These are phyloP conservation scores for Drosophila tropicalis DNA, from an alignment of 1,140 invertebrate genomes.

Conservation along the genomic window DNA sequence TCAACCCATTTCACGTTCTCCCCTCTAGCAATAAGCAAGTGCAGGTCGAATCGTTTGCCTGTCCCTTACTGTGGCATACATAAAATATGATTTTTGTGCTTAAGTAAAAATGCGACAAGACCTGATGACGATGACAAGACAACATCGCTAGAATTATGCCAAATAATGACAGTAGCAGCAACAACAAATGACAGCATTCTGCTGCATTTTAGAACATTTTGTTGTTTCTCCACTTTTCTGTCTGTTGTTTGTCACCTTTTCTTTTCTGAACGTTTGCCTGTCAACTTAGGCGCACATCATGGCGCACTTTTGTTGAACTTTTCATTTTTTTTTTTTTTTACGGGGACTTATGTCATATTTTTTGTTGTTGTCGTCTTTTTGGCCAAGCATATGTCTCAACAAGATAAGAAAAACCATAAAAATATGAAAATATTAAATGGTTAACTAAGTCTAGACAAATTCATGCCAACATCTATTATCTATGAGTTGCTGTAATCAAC, in stretches of 20 bases:
- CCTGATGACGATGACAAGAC: slow-evolving; percentile 56
- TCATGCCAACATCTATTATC: background rate
- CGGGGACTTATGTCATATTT: slow-evolving; percentile 1
- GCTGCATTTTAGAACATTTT: slow-evolving; percentile 58
- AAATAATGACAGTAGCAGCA: slow-evolving; percentile 65
- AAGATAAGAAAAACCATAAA: background rate
- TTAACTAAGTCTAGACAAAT: background rate
- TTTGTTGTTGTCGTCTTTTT: background rate
- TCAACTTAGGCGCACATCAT: slow-evolving; percentile 7
- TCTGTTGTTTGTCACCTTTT: slow-evolving; percentile 24
- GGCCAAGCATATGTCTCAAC: background rate
- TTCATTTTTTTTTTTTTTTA: background rate
- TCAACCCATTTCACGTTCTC: background rate
- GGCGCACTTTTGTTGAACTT: slow-evolving; percentile 2
- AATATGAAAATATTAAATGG: background rate
- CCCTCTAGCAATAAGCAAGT: slow-evolving; percentile 2
- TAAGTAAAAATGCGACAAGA: slow-evolving; percentile 74
- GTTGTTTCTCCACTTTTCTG: slow-evolving; percentile 24
- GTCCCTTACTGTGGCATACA: slow-evolving; percentile 38
- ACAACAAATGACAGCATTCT: slow-evolving; percentile 61
- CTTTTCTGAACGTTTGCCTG: background rate
- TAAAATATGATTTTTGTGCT: slow-evolving; percentile 71
- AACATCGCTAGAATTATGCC: slow-evolving; percentile 65
- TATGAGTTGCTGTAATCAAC: background rate
- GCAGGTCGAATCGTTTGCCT: background rate